Evolutionary conservation across 2,888 invertebrate species (phyloP), one percentile per base, ranked within the genome.

Genomic region (Lapara coniferarum): DNA sequence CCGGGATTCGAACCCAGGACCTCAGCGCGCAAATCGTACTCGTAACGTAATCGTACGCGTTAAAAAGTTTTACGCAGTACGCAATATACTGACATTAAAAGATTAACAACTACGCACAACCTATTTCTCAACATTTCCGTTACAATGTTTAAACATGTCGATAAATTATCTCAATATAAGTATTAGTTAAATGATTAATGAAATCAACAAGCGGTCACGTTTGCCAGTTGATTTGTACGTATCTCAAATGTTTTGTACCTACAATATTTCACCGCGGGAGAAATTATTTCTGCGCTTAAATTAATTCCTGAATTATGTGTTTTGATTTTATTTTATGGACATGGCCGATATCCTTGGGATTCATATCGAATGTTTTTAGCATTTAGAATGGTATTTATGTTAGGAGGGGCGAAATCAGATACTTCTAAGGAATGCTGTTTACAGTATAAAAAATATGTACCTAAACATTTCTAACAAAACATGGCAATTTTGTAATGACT

Each of bases 271-370:
- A 63, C 63, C 49, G 16, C 63, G 49, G 63, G 63, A 19, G 63
- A 46, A 49, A 49, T 49, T 49, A 63, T 63, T 63, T 49, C 63
- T 63, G 49, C 55, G 19, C 63, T 63, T 57, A 63, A 63, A 63
- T 46, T 63, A 46, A 58, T 63, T 19, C 63, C 63, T 49, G 19
- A 63, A 49, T 63, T 49, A 49, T 63, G 13, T 25, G 46, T 46
- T 49, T 13, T 19, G 49, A 19, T 63, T 46, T 63, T 49, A 49
- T 49, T 59, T 59, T 59, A 59, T 49, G 63, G 16, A 16, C 44
- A 46, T 13, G 13, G 12, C 13, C 12, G 12, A 63, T 63, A 49
- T 63, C 63, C 19, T 7, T 19, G 46, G 63, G 49, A 49, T 63
- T 13, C 16, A 16, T 46, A 49, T 44, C 12, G 10, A 46, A 46